Conservation (phyloP, 2,888 invertebrate species). For the Elysia crispata region DNA sequence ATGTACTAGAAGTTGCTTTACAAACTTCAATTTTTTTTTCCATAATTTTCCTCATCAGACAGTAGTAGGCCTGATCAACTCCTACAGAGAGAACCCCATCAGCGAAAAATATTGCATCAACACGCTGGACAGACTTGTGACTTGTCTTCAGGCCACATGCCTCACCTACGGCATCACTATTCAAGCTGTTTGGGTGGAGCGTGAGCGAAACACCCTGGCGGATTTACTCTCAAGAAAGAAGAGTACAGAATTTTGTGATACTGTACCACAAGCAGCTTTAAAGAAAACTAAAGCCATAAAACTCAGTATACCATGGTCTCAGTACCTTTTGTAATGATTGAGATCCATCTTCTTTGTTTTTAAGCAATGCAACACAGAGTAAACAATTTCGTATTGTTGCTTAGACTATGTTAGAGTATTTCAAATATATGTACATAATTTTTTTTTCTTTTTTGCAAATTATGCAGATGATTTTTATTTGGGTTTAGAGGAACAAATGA, state of each 20-base stretch:
- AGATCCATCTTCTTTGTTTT: too few species aligned
- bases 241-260: background rate
- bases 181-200: conserved; percentile 23
- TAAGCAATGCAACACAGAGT: too few species aligned
- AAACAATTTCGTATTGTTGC: too few species aligned
- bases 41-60: background rate
- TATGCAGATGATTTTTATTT: too few species aligned
- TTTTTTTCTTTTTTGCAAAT: too few species aligned
- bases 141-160: conserved; percentile 26
- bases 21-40: background rate
- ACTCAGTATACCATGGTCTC: background rate
- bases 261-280: conserved; percentile 28
- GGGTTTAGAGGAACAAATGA: too few species aligned
- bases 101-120: background rate
- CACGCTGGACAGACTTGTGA: conserved; percentile 21
- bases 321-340: too few species aligned
- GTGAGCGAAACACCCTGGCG: conserved; percentile 28
- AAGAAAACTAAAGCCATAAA: conserved; percentile 36
- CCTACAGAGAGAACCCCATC: background rate
- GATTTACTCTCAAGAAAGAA: conserved; percentile 31
- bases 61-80: conserved; percentile 23
- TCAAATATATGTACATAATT: too few species aligned
- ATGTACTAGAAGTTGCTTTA: too few species aligned
- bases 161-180: conserved; percentile 6
- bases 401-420: too few species aligned